Base-by-base conservation (phyloP, 1,140 invertebrate genomes). In the Drosophila guanche region DNA sequence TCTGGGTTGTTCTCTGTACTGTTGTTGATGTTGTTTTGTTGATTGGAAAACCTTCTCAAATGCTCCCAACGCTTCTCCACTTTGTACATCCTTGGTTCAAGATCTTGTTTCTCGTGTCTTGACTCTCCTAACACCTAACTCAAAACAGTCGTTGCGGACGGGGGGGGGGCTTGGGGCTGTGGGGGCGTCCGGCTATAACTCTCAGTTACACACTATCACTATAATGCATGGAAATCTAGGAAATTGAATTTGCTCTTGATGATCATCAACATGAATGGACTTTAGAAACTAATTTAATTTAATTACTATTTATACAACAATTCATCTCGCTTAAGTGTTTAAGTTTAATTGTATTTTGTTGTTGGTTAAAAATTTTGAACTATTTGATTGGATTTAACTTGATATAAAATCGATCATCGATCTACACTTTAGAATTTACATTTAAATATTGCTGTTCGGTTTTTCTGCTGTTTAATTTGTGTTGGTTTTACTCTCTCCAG, bases 181-280 rank as follows among this genome's bases (percentile, higher is more conserved):
- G 16, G 25, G 12, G 45, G 43, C 51, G 55, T 78, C 56, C 56
- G 45, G 51, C 43, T 66, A 56, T 48, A 75, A 84, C 76, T 66
- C 65, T 84, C 63, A 62, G 54, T 86, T 85, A 75, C 61, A 75
- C 33, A 37, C 33, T 37, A 37, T 37, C 8, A 12, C 33, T 37
- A 37, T 37, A 37, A 37, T 37, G 33, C 10, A 37, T 37, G 33
- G 33, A 37, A 37, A 37, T 37, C 33, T 72, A 29, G 57, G 46
- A 80, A 80, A 83, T 83, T 46, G 47, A 67, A 73, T 85, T 81
- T 76, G 65, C 78, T 37, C 16, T 37, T 69, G 83, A 71, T 85
- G 78, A 88, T 85, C 69, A 81, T 85, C 83, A 88, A 81, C 83
- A 81, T 75, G 72, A 88, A 88, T 85, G 78, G 59, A 88, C 81